A percentile compares a stretch with the other conserved stretches of the same genome.
phyloP scores from a whole-genome alignment of 2,797 vertebrate species.

The Megalops cyprinoides region DNA sequence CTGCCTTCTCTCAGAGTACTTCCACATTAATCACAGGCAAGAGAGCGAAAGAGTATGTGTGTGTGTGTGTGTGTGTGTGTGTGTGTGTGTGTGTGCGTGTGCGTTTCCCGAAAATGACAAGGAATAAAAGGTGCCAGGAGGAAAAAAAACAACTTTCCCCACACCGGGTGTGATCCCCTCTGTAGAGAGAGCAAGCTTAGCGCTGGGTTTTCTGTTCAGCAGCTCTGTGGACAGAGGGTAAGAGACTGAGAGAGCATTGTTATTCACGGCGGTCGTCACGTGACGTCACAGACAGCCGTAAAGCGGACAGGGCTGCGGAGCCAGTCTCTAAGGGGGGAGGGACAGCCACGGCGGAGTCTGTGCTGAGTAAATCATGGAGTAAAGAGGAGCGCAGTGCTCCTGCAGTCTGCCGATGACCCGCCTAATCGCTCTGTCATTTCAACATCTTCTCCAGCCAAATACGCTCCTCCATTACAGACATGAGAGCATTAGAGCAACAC shows the following conservation, averaged over 20 bases:
- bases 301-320: background rate
- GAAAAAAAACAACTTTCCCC: slow-evolving; percentile 1
- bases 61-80: background rate
- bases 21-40: background rate
- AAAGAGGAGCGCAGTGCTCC: background rate
- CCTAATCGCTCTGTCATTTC: background rate
- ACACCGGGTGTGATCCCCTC: background rate
- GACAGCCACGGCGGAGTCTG: background rate
- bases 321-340: background rate
- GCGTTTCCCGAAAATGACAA: background rate
- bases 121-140: background rate
- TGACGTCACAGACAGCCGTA: background rate
- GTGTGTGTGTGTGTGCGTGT: background rate
- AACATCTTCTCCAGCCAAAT: background rate
- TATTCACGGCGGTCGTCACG: background rate
- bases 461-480: background rate
- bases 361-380: background rate
- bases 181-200: background rate
- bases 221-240: background rate
- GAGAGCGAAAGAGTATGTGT: background rate
- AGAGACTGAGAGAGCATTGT: background rate
- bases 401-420: no score
- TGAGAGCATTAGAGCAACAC: background rate
- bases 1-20: background rate
- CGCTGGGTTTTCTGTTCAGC: background rate